phyloP scores from a whole-genome alignment of 2,113 vertebrate species.

The Collichthys lucidus region DNA sequence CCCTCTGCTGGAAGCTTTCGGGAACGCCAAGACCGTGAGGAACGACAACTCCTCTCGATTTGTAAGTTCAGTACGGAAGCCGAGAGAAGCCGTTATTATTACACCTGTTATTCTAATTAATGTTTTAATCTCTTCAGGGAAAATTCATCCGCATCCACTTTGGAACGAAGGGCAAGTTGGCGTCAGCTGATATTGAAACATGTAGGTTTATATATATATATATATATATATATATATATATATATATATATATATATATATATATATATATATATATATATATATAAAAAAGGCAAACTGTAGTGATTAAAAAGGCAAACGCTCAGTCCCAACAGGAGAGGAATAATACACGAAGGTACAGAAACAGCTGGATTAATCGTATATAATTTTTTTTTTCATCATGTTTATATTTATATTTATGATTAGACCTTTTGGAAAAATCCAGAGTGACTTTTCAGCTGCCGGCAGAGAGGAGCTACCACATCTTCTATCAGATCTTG shows the following conservation, averaged over 20 bases:
- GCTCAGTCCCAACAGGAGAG: no score
- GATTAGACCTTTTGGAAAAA: conserved; percentile 79
- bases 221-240: background rate
- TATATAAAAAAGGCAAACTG: no score
- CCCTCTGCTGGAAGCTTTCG: conserved; percentile 82
- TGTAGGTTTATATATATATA: conserved; percentile 62
- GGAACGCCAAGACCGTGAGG: conserved; percentile 81
- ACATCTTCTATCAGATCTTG: conserved; percentile 80
- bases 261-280: no score
- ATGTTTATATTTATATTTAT: background rate
- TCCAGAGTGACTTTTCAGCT: conserved; percentile 81
- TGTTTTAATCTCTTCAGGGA: conserved; percentile 56
- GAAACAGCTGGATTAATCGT: no score
- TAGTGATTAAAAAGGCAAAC: no score
- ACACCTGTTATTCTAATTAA: no score
- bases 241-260: no score
- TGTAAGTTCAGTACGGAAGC: conserved; percentile 53
- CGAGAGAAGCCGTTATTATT: background rate
- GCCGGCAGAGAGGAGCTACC: conserved; percentile 76
- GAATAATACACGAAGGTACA: no score
- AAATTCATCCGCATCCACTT: conserved; percentile 84
- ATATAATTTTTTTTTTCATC: background rate
- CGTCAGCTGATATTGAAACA: conserved; percentile 81
- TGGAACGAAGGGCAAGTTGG: conserved; percentile 78
- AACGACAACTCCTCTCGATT: conserved; percentile 80